These are phyloP conservation scores for Amblyjoppa fuscipennis DNA, from an alignment of 2,888 invertebrate species.

Conservation along the genomic window DNA sequence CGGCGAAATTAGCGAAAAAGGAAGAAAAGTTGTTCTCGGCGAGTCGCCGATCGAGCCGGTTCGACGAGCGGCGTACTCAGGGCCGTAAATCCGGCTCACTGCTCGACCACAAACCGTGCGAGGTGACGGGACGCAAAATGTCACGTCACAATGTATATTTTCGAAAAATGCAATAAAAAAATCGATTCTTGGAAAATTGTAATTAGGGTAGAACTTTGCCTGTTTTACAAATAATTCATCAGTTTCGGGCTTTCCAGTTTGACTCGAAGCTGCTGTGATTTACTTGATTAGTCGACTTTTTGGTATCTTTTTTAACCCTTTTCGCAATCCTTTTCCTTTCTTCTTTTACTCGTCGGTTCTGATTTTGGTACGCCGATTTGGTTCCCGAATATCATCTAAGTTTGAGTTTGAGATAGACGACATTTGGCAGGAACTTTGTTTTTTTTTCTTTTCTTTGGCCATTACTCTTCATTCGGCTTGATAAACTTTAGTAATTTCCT, in stretches of 20 bases:
- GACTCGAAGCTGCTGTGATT: not conserved
- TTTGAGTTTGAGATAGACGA: not conserved
- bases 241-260: not conserved
- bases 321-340: not conserved
- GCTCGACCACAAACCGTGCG: no score
- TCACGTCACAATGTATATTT: no score
- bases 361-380: not conserved
- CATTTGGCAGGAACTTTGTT: not conserved
- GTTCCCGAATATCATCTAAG: not conserved
- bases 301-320: not conserved
- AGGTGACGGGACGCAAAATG: no score
- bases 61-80: no score
- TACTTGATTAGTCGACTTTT: slow-evolving; percentile 2
- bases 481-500: not conserved
- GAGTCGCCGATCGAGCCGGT: no score
- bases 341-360: not conserved
- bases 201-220: no score
- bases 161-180: no score
- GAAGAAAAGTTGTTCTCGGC: no score
- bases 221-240: not conserved
- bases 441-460: slow-evolving; percentile 1
- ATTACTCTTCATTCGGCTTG: not conserved
- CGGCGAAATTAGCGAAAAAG: no score
- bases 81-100: no score
- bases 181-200: no score